Conservation (phyloP, 2,888 invertebrate genomes). For the Therioaphis trifolii region DNA sequence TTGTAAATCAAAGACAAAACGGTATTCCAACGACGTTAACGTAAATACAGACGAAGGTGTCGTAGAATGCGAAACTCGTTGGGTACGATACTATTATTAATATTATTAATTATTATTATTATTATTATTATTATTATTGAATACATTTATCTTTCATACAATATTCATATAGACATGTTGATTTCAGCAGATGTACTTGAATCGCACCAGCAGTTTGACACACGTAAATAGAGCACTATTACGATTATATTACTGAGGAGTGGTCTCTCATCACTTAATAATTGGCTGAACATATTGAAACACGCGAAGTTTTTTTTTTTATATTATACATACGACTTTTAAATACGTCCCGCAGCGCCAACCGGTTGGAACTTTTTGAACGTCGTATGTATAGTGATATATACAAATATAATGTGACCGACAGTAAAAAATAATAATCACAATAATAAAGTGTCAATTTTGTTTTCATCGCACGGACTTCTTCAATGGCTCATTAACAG, state of each 20-base stretch:
- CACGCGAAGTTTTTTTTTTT: conserved; percentile 6
- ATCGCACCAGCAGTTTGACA: not conserved
- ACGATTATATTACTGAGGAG: conserved; percentile 13
- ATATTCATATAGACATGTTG: not conserved
- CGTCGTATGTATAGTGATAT: not conserved
- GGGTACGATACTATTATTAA: no score
- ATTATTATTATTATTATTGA: no score
- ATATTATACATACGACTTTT: conserved; percentile 4
- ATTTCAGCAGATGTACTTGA: conserved; percentile 12
- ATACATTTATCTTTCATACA: not conserved
- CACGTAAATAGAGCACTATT: not conserved
- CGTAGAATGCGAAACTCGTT: not conserved
- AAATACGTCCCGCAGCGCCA: not conserved
- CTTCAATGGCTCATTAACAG: conserved; percentile 11
- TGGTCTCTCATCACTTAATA: conserved; percentile 21
- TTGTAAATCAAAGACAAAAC: not conserved
- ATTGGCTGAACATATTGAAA: conserved; percentile 17
- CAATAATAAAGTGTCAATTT: not conserved
- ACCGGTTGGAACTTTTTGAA: conserved; percentile 1
- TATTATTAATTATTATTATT: no score
- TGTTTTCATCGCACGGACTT: not conserved
- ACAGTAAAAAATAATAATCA: conserved; percentile 7
- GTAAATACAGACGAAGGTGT: not conserved
- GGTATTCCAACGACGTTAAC: not conserved
- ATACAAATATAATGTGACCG: not conserved